A percentile compares a stretch with the other conserved stretches of the same genome.
Conservation (phyloP, 1,140 invertebrate species). For the Amyelois transitella region DNA sequence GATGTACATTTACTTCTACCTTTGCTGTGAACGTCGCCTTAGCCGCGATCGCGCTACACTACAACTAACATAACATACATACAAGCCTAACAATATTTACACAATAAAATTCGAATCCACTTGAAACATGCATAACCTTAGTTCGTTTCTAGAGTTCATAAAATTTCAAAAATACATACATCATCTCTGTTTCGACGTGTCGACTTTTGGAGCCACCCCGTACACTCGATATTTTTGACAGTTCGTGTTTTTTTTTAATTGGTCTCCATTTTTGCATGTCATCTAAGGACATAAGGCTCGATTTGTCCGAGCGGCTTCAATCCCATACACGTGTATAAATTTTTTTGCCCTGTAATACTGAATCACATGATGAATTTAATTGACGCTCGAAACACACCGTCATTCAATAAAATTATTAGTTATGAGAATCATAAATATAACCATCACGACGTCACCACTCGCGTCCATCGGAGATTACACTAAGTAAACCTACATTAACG, state of each 20-base stretch:
- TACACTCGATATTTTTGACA: neutral
- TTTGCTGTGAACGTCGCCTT: neutral
- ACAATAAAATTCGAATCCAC: slow-evolving; percentile 28
- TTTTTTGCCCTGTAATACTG: slow-evolving; percentile 68
- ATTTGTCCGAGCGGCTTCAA: neutral
- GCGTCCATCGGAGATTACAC: slow-evolving; percentile 49
- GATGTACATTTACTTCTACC: neutral
- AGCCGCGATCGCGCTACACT: neutral
- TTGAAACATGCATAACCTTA: slow-evolving; percentile 12
- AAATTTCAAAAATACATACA: slow-evolving; percentile 22
- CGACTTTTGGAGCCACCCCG: neutral
- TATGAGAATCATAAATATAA: slow-evolving; percentile 28
- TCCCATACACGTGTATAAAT: slow-evolving; percentile 8
- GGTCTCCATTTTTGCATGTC: neutral
- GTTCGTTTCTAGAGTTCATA: slow-evolving; percentile 9
- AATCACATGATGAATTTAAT: slow-evolving; percentile 54
- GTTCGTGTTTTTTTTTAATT: too few species aligned
- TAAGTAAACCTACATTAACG: slow-evolving; percentile 7
- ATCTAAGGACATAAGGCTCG: neutral
- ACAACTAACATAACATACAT: slow-evolving; percentile 34
- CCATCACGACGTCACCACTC: slow-evolving; percentile 22
- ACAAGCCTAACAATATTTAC: slow-evolving; percentile 46
- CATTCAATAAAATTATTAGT: slow-evolving; percentile 28
- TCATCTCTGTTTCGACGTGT: slow-evolving; percentile 2
- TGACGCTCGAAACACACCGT: slow-evolving; percentile 41